Base-by-base conservation (phyloP, 2,888 invertebrate species). In the Drosophila ustulata region DNA sequence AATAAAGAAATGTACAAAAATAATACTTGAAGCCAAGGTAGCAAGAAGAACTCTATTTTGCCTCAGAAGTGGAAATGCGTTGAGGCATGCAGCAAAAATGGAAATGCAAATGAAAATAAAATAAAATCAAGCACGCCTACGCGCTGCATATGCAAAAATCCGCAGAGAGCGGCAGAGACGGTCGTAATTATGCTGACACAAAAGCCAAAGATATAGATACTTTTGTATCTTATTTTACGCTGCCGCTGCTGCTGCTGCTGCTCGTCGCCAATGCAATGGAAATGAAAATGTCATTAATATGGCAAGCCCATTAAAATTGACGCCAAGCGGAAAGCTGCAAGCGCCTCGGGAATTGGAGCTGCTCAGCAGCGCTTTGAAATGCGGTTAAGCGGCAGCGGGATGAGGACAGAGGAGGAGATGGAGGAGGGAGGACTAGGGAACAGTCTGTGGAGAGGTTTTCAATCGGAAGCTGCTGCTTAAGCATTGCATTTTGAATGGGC, bases 251-350 rank as follows among this genome's bases (percentile, higher is more conserved):
- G 34, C 47, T 23, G 51, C 41, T 59, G 59, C 46, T 53, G 53
- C 46, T n/a, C 57, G 50, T 39, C 63, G 64, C 64, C 81, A 55
- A 75, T 77, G 86, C 86, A 86, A 86, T 85, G 79, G 75, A 87
- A 83, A 84, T 87, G 78, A 80, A 83, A 83, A 89, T 88, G 87
- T 89, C 89, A 87, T 89, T 89, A 89, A 88, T 88, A 86, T 77
- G 71, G 84, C 75, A 66, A 77, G 80, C 83, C 84, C 85, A 88
- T 85, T 87, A 89, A 88, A 81, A 78, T 75, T 75, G 84, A 83
- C 76, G 86, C 73, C 75, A 66, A 71, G 86, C 79, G 78, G 81
- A 82, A 82, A 83, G 66, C 59, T 74, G 80, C 71, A 73, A 80
- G 77, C 75, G 75, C 77, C 75, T 66, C 57, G 75, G 75, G 75